Percentiles rank a stretch among this genome's conserved stretches.
Conservation (phyloP, 2,888 invertebrate species). For the Trachelus troglodyta region DNA sequence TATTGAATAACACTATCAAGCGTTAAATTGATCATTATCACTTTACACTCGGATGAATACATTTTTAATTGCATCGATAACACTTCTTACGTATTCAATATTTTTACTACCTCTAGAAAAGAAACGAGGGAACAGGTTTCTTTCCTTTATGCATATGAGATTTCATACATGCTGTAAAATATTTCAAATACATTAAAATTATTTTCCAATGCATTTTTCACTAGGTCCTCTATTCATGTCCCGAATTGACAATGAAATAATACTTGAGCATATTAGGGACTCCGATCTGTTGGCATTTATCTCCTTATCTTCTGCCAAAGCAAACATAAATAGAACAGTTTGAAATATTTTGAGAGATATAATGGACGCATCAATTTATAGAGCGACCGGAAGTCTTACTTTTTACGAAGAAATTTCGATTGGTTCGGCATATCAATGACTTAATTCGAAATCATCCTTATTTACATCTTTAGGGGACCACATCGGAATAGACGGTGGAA, state of each 20-base stretch:
- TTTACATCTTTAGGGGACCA: not conserved
- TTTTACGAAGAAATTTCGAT: not conserved
- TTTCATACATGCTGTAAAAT: not conserved
- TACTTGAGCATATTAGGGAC: not conserved
- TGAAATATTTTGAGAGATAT: not conserved
- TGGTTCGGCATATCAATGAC: not conserved
- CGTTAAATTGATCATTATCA: not conserved
- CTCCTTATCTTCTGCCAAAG: not conserved
- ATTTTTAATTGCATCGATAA: not conserved
- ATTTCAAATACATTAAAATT: not conserved
- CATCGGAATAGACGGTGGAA: no score
- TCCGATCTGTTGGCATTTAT: not conserved
- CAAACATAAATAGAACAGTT: not conserved
- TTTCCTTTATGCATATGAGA: not conserved
- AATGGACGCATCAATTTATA: not conserved
- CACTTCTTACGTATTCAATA: not conserved
- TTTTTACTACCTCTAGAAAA: not conserved
- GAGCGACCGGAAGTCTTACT: not conserved
- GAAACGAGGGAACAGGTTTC: not conserved
- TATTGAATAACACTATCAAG: not conserved
- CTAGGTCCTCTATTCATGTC: not conserved
- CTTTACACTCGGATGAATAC: not conserved
- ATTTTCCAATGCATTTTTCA: not conserved
- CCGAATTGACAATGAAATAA: not conserved
- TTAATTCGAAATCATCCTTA: not conserved